Evolutionary conservation across 1,140 invertebrate species (phyloP).

Genomic region (Brachionus paranguensis): DNA sequence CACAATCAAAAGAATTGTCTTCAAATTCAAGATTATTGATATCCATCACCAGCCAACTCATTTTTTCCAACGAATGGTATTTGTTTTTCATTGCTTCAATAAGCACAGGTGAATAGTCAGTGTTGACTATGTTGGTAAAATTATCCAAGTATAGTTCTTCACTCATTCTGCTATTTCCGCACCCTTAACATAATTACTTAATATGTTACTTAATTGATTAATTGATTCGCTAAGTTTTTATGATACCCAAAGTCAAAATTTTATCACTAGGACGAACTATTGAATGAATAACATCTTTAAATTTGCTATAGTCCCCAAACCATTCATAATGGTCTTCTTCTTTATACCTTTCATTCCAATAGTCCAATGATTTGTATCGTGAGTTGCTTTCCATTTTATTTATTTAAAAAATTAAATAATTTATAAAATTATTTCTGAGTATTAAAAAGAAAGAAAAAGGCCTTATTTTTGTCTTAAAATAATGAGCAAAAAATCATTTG

Average conservation of each 20-base stretch:
- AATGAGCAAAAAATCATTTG: not conserved
- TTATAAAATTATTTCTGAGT: not conserved
- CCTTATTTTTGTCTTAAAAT: not conserved
- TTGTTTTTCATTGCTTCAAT: constrained; percentile 54
- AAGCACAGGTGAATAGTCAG: constrained; percentile 57
- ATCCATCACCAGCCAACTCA: constrained; percentile 55
- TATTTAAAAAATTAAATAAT: not conserved
- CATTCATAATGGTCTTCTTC: constrained; percentile 39
- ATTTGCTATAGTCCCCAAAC: constrained; percentile 28
- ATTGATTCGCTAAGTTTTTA: not conserved
- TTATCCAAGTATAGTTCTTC: constrained; percentile 56
- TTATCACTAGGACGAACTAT: not conserved
- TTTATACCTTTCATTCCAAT: constrained; percentile 37
- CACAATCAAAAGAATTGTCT: constrained; percentile 55
- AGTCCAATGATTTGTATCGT: not conserved
- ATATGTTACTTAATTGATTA: not conserved
- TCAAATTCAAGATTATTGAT: constrained; percentile 51
- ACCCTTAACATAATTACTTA: constrained; percentile 50
- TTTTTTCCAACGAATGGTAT: constrained; percentile 44
- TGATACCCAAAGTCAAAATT: constrained; percentile 36
- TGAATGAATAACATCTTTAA: not conserved
- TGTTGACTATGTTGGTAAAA: constrained; percentile 53
- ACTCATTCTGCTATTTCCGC: constrained; percentile 58
- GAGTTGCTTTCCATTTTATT: constrained; percentile 23
- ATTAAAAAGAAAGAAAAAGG: not conserved